phyloP scores from a whole-genome alignment of 1,140 invertebrate genomes.

The Andricus grossulariae region DNA sequence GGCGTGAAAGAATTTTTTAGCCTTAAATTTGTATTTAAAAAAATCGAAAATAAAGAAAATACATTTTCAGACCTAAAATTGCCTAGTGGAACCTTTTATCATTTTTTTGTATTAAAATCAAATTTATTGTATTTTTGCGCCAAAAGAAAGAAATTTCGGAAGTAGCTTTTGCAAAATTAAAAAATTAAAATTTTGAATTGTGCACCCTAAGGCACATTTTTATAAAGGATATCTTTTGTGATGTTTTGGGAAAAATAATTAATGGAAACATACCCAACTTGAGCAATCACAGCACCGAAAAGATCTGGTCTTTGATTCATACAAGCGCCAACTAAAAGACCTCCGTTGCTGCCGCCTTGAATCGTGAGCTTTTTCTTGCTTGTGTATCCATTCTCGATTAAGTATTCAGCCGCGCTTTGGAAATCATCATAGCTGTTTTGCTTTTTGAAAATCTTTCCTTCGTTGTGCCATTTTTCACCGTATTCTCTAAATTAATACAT shows the following conservation, averaged over 20 bases:
- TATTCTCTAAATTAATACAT: slow-evolving; percentile 85
- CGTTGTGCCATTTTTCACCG: slow-evolving; percentile 98
- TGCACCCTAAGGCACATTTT: background rate
- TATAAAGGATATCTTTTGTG: background rate
- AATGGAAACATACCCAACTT: slow-evolving; percentile 87
- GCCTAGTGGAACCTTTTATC: no score
- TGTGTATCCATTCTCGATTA: slow-evolving; percentile 91
- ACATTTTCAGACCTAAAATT: no score
- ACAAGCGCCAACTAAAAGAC: slow-evolving; percentile 93
- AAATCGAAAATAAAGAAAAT: no score
- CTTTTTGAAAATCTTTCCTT: slow-evolving; percentile 92
- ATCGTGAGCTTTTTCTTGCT: slow-evolving; percentile 86
- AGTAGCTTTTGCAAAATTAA: no score
- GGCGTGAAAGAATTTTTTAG: no score
- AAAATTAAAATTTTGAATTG: no score
- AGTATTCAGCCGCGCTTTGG: slow-evolving; percentile 92
- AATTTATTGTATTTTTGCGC: no score
- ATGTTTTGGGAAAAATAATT: background rate
- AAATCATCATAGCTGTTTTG: slow-evolving; percentile 99
- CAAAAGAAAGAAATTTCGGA: no score
- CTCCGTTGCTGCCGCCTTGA: slow-evolving; percentile 97
- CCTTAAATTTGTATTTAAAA: no score
- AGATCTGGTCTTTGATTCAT: slow-evolving; percentile 97
- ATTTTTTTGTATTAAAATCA: no score
- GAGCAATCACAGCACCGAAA: slow-evolving; percentile 92